A percentile compares a stretch with the other conserved stretches of the same genome.
These are phyloP conservation scores for Dryocosmus kuriphilus DNA, from an alignment of 2,888 invertebrate genomes.

Conservation along the genomic window DNA sequence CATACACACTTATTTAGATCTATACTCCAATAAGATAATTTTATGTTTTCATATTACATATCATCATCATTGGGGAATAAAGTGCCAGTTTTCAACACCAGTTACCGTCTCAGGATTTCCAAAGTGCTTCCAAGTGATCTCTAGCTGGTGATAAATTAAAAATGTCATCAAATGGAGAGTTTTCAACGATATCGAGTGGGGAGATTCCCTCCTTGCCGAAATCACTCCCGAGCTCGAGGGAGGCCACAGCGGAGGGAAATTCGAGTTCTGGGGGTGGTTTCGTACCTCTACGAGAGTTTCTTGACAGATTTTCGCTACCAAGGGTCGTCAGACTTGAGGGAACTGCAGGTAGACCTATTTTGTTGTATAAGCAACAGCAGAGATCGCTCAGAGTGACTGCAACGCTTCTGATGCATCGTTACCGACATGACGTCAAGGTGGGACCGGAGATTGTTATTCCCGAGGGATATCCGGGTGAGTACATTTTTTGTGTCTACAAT, in stretches of 20 bases:
- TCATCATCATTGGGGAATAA: not conserved
- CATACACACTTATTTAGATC: not conserved
- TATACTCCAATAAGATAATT: not conserved
- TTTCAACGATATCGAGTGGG: slow-evolving; percentile 74
- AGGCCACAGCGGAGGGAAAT: slow-evolving; percentile 72
- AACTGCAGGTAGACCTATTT: slow-evolving; percentile 76
- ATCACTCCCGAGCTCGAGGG: slow-evolving; percentile 73
- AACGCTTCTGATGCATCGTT: slow-evolving; percentile 78
- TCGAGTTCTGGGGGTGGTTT: slow-evolving; percentile 71
- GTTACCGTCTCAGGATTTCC: slow-evolving; percentile 15
- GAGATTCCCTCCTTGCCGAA: slow-evolving; percentile 74
- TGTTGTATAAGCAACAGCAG: slow-evolving; percentile 75
- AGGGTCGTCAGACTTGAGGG: slow-evolving; percentile 75
- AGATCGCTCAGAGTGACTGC: slow-evolving; percentile 74
- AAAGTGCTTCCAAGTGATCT: slow-evolving; percentile 23
- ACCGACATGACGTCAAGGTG: slow-evolving; percentile 78
- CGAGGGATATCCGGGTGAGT: slow-evolving; percentile 79
- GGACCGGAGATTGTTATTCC: slow-evolving; percentile 79
- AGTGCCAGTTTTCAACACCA: not conserved
- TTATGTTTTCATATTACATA: not conserved
- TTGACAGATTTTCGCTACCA: slow-evolving; percentile 77
- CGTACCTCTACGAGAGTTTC: slow-evolving; percentile 74
- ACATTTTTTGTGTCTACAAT: not conserved
- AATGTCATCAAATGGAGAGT: slow-evolving; percentile 76
- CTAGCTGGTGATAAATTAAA: slow-evolving; percentile 27